Conservation (phyloP, 1,140 invertebrate species). For the Kradibia gibbosae region DNA sequence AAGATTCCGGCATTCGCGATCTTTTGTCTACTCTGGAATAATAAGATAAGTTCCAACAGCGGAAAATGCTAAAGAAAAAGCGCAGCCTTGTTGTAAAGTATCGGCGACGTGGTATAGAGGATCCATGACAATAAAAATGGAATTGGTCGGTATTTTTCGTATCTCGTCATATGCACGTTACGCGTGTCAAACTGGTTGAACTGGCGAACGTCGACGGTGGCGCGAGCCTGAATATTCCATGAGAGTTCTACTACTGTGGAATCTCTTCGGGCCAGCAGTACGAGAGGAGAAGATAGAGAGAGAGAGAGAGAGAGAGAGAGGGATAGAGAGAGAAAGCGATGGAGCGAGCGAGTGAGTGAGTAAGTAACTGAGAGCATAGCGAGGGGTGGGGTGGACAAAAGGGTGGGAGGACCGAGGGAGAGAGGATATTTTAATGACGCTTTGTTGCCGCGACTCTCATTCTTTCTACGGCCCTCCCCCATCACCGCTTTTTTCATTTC, state of each 20-base stretch:
- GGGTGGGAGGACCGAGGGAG: constrained; percentile 48
- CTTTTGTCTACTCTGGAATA: neutral
- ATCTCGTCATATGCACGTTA: constrained; percentile 29
- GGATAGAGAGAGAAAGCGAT: constrained; percentile 1
- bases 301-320: neutral
- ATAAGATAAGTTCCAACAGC: neutral
- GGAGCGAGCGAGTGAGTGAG: constrained; percentile 52
- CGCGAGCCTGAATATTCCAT: constrained; percentile 12
- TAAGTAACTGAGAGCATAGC: too few relatives aligned
- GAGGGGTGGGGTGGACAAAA: neutral
- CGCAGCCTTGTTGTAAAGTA: constrained; percentile 1
- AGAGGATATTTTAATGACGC: constrained; percentile 69
- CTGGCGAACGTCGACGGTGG: neutral
- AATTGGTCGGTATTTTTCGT: constrained; percentile 17
- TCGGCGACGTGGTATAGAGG: neutral
- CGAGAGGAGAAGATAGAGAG: neutral
- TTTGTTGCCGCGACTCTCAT: constrained; percentile 59
- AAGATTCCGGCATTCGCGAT: neutral
- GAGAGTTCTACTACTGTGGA: constrained; percentile 10
- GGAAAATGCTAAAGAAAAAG: neutral
- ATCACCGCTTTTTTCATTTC: constrained; percentile 39
- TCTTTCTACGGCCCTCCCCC: constrained; percentile 57
- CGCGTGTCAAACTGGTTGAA: constrained; percentile 49
- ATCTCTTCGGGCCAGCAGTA: constrained; percentile 2
- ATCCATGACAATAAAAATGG: neutral